Evolutionary conservation across 1,140 invertebrate genomes (phyloP).

Genomic region (Tetramorium parvispinum): DNA sequence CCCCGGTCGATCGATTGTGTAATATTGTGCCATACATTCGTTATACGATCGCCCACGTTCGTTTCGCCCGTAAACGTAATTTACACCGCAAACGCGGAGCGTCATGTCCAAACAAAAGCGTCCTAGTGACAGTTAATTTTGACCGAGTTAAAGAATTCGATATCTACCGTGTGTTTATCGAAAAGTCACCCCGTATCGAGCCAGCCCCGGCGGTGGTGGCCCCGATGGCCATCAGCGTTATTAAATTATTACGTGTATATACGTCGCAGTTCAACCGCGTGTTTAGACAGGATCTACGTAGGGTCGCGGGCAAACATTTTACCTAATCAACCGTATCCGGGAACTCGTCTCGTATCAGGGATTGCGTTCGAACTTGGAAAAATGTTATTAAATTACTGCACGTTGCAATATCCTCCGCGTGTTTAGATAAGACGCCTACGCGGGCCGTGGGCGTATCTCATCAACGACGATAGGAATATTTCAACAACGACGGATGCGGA

Average conservation of each 20-base stretch:
- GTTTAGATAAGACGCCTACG: slow-evolving; percentile 5
- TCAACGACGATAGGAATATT: not conserved
- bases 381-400: not conserved
- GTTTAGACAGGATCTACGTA: not conserved
- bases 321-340: not conserved
- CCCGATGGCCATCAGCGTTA: slow-evolving; percentile 17
- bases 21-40: slow-evolving; percentile 25
- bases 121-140: not conserved
- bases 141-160: slow-evolving; percentile 11
- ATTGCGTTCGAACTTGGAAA: not conserved
- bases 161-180: not conserved
- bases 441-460: not conserved
- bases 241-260: not conserved
- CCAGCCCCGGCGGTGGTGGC: not conserved
- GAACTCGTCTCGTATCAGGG: not conserved
- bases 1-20: slow-evolving; percentile 27
- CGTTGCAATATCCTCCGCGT: not conserved
- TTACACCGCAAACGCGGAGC: not conserved
- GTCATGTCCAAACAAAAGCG: not conserved
- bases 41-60: slow-evolving; percentile 6
- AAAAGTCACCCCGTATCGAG: not conserved
- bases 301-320: not conserved
- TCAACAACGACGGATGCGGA: slow-evolving; percentile 2
- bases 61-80: slow-evolving; percentile 17
- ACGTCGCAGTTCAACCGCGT: not conserved